Percentiles rank a stretch among this genome's conserved stretches.
phyloP scores from a whole-genome alignment of 2,113 vertebrate species.

The Mustelus asterias region DNA sequence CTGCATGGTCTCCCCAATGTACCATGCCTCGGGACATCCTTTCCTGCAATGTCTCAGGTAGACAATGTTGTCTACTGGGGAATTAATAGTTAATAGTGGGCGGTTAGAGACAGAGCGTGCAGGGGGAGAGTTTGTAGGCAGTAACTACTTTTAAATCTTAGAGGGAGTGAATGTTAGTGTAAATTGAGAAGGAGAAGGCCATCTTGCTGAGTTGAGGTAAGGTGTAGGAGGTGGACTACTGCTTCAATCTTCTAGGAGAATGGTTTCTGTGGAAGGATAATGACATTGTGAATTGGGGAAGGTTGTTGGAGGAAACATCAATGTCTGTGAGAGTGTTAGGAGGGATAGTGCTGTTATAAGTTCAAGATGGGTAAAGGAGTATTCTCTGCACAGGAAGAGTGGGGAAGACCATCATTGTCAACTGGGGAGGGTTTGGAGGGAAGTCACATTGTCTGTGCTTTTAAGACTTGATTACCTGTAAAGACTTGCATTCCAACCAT shows the following conservation, averaged over 20 bases:
- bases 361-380: not conserved
- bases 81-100: too few relatives aligned
- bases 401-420: not conserved
- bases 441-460: too few relatives aligned
- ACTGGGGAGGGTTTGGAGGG: not conserved
- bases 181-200: not conserved
- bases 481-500: too few relatives aligned
- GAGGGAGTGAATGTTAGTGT: not conserved
- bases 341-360: not conserved
- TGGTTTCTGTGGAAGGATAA: not conserved
- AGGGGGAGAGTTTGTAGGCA: not conserved
- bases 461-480: too few relatives aligned
- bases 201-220: not conserved
- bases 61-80: too few relatives aligned
- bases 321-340: not conserved
- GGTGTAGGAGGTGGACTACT: not conserved
- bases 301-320: not conserved
- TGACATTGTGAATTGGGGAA: not conserved
- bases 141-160: not conserved
- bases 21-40: too few relatives aligned
- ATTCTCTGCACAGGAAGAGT: not conserved
- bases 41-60: too few relatives aligned
- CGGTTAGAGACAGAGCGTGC: too few relatives aligned
- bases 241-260: not conserved
- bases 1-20: too few relatives aligned